phyloP scores from a whole-genome alignment of 2,888 invertebrate species.

The Danaus chrysippus region DNA sequence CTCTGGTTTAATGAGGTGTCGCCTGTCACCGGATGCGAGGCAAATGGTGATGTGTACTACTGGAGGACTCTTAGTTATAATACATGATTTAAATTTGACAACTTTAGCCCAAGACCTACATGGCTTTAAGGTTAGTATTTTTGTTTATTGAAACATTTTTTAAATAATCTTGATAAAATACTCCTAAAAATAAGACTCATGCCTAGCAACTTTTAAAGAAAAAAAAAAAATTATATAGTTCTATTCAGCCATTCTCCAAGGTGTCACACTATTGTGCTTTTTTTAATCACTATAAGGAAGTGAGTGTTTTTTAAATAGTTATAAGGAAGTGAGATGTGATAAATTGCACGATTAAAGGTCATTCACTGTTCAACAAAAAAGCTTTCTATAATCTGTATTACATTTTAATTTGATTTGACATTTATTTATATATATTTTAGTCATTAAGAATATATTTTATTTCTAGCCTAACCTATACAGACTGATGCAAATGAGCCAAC shows the following conservation, averaged over 20 bases:
- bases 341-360: too few relatives aligned
- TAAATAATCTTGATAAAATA: too few relatives aligned
- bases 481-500: constrained; percentile 92
- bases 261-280: too few relatives aligned
- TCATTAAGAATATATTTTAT: neutral
- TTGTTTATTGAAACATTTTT: neutral
- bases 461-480: constrained; percentile 92
- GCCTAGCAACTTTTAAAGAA: too few relatives aligned
- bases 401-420: neutral
- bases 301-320: too few relatives aligned
- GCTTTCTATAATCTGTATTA: constrained; percentile 10
- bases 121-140: constrained; percentile 85
- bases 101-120: constrained; percentile 88
- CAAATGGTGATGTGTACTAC: constrained; percentile 96
- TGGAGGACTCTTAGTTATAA: constrained; percentile 92
- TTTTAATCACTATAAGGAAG: too few relatives aligned
- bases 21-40: constrained; percentile 89
- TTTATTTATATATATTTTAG: neutral
- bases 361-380: neutral
- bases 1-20: constrained; percentile 91
- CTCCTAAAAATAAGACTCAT: too few relatives aligned
- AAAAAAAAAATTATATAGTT: too few relatives aligned
- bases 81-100: constrained; percentile 91
- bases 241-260: too few relatives aligned
- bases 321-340: too few relatives aligned